Percentiles rank a stretch among this genome's conserved stretches.
Evolutionary conservation across 2,797 vertebrate species (phyloP).

Genomic region (Lagocephalus sceleratus): DNA sequence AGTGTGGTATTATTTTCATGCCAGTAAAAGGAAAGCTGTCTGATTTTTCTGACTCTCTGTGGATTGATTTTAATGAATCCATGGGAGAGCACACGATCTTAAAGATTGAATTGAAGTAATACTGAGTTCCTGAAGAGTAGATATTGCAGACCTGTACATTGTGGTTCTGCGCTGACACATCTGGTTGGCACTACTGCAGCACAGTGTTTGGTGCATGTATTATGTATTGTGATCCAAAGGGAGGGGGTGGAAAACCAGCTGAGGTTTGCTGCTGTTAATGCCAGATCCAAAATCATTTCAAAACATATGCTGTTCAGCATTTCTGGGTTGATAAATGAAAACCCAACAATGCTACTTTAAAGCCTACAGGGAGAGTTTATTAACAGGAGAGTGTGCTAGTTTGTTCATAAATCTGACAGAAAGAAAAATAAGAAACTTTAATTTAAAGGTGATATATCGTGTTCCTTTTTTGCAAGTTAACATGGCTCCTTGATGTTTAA

Average conservation of each 20-base stretch:
- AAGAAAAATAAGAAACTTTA: not conserved
- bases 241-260: slow-evolving; percentile 20
- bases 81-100: too few species aligned
- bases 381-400: not conserved
- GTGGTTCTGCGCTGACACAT: too few species aligned
- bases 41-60: too few species aligned
- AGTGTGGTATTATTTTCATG: too few species aligned
- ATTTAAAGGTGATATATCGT: not conserved
- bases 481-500: too few species aligned
- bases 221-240: slow-evolving; percentile 20
- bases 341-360: not conserved
- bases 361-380: not conserved
- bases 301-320: not conserved
- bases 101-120: too few species aligned
- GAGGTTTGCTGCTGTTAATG: slow-evolving; percentile 13
- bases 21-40: too few species aligned
- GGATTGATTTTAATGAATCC: too few species aligned
- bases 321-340: not conserved
- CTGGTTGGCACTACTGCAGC: too few species aligned
- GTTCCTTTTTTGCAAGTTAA: too few species aligned
- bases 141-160: not conserved
- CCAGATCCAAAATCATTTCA: slow-evolving; percentile 13
- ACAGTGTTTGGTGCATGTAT: not conserved
- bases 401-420: not conserved
- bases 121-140: slow-evolving; percentile 1